These are phyloP conservation scores for Argentina silus DNA, from an alignment of 2,797 vertebrate species.

Conservation along the genomic window DNA sequence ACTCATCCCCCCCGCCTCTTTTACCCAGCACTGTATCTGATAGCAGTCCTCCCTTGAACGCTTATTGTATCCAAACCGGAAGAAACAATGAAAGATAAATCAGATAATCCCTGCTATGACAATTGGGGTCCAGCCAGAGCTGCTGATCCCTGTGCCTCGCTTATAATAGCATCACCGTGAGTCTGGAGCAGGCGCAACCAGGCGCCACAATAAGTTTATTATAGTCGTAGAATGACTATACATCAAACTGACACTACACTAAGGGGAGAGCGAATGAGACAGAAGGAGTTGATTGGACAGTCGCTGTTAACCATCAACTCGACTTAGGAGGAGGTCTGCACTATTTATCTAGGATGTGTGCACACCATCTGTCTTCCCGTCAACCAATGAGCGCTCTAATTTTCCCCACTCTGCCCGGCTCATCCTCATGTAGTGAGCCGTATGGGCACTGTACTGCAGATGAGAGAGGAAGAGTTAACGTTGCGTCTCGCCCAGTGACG, in stretches of 20 bases:
- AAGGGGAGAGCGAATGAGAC: constrained; percentile 30
- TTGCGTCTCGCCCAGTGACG: constrained; percentile 37
- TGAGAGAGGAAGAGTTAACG: constrained; percentile 32
- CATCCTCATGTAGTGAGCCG: constrained; percentile 44
- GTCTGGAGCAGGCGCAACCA: constrained; percentile 20
- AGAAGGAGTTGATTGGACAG: constrained; percentile 43
- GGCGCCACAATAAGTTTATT: constrained; percentile 45
- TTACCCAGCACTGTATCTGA: no score
- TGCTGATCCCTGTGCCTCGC: constrained; percentile 29
- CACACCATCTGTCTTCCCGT: constrained; percentile 58
- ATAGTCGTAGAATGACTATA: constrained; percentile 49
- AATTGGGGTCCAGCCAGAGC: constrained; percentile 17
- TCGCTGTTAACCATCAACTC: constrained; percentile 36
- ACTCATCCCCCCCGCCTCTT: no score
- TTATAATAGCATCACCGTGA: constrained; percentile 23
- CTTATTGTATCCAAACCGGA: constrained; percentile 16
- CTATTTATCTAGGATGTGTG: constrained; percentile 60
- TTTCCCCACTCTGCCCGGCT: constrained; percentile 36
- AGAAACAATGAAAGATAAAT: constrained; percentile 41
- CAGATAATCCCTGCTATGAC: constrained; percentile 39
- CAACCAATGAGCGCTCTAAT: constrained; percentile 59
- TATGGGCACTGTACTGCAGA: constrained; percentile 49
- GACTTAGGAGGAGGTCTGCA: constrained; percentile 47
- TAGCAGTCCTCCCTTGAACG: background rate
- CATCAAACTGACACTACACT: constrained; percentile 58